These are phyloP conservation scores for Drosophila pseudoananassae DNA, from an alignment of 1,140 invertebrate genomes.

Conservation along the genomic window DNA sequence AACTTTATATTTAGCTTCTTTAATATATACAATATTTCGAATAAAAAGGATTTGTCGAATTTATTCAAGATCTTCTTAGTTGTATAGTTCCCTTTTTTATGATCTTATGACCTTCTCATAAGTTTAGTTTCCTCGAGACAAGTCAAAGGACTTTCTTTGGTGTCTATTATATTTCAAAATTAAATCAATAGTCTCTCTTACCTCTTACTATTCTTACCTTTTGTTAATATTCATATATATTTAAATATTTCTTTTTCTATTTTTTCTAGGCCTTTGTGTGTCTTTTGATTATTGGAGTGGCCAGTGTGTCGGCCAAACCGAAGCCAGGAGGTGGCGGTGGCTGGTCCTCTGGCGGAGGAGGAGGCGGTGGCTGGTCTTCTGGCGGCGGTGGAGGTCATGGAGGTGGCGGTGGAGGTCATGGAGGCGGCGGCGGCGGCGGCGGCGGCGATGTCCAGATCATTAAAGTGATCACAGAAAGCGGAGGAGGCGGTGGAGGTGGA, in stretches of 20 bases:
- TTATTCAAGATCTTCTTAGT: too few species aligned
- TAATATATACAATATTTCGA: too few species aligned
- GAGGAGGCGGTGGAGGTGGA: conserved; percentile 61
- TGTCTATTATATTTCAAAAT: too few species aligned
- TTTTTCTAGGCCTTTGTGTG: conserved; percentile 74
- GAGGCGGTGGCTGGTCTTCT: conserved; percentile 33
- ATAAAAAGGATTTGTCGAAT: too few species aligned
- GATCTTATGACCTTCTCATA: too few species aligned
- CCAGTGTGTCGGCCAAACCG: conserved; percentile 72
- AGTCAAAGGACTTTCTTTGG: too few species aligned
- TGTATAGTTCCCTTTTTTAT: too few species aligned
- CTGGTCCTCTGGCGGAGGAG: conserved; percentile 63
- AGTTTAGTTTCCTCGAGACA: too few species aligned
- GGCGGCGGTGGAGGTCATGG: conserved; percentile 35
- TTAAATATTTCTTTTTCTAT: background rate
- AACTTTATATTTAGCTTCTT: too few species aligned
- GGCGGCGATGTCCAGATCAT: conserved; percentile 65
- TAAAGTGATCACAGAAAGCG: conserved; percentile 55
- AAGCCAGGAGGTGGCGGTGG: conserved; percentile 68
- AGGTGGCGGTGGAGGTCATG: conserved; percentile 39
- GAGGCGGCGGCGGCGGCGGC: conserved; percentile 54
- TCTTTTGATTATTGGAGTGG: conserved; percentile 71
- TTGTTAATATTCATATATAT: too few species aligned
- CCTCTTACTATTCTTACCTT: too few species aligned
- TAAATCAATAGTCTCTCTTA: too few species aligned